A percentile compares a stretch with the other conserved stretches of the same genome.
These are phyloP conservation scores for Ectobius pallidus DNA, from an alignment of 2,888 invertebrate species.

Conservation along the genomic window DNA sequence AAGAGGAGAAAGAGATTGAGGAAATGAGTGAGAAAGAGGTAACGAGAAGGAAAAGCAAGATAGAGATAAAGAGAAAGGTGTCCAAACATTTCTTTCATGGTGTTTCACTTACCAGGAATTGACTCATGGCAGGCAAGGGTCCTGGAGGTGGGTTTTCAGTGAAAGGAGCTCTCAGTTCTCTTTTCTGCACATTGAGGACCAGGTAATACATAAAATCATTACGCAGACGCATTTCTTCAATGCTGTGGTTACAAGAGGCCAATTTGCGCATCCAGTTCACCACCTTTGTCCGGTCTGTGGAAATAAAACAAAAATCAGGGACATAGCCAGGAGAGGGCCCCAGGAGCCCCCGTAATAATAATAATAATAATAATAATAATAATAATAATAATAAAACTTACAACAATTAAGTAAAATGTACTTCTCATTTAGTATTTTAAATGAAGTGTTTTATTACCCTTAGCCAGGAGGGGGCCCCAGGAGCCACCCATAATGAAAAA, in stretches of 20 bases:
- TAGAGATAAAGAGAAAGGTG: too few relatives aligned
- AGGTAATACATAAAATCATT: conserved; percentile 63
- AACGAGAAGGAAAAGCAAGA: too few relatives aligned
- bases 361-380: neutral
- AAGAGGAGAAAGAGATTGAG: too few relatives aligned
- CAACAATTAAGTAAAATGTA: too few relatives aligned
- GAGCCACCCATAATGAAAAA: too few relatives aligned
- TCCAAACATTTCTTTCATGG: neutral
- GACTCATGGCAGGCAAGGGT: conserved; percentile 55
- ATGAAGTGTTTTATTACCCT: too few relatives aligned
- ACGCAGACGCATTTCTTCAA: conserved; percentile 60
- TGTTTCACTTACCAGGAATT: conserved; percentile 52
- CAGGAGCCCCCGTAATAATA: neutral
- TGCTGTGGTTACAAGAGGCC: conserved; percentile 54
- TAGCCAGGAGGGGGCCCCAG: too few relatives aligned
- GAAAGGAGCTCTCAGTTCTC: conserved; percentile 59
- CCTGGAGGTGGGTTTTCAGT: conserved; percentile 58
- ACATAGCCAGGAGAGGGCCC: neutral
- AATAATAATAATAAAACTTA: too few relatives aligned
- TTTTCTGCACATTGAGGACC: conserved; percentile 57
- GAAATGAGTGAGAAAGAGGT: too few relatives aligned
- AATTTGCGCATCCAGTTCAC: conserved; percentile 61
- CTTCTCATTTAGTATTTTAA: too few relatives aligned
- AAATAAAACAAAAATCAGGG: conserved; percentile 37
- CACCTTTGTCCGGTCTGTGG: conserved; percentile 56